Conservation (phyloP, 2,797 vertebrate genomes). For the Glyptemys insculpta region DNA sequence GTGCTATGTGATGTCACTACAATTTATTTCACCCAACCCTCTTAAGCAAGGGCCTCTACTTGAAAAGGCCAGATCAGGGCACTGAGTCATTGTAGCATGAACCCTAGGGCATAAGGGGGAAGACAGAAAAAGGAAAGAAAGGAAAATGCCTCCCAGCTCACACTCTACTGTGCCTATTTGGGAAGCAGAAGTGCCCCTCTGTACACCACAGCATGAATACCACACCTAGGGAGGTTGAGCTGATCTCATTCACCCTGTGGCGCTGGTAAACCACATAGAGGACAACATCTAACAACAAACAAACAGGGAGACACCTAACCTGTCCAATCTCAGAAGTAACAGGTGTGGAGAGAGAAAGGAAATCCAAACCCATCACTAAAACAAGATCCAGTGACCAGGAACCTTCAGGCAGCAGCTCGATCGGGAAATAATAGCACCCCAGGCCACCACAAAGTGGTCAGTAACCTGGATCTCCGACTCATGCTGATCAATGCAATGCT, state of each 20-base stretch:
- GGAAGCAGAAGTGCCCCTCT: neutral
- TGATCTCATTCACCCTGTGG: neutral
- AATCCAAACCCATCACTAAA: neutral
- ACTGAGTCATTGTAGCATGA: neutral
- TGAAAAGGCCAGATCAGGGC: neutral
- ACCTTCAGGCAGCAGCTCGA: fast-evolving
- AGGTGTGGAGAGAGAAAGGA: neutral
- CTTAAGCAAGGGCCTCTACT: neutral
- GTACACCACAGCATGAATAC: neutral
- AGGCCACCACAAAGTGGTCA: neutral
- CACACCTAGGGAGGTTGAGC: neutral
- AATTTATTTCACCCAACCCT: neutral
- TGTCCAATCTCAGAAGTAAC: neutral
- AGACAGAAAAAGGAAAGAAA: neutral
- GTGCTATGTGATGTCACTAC: neutral
- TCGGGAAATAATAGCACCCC: neutral
- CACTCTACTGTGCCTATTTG: fast-evolving
- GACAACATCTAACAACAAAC: fast-evolving
- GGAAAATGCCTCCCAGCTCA: neutral
- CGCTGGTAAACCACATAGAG: neutral
- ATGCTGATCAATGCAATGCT: neutral
- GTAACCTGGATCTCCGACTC: neutral
- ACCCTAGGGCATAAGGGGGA: neutral
- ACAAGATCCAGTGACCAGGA: fast-evolving
- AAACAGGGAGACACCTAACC: neutral